Evolutionary conservation across 2,888 invertebrate species (phyloP).

Genomic region (Acleris emargana): DNA sequence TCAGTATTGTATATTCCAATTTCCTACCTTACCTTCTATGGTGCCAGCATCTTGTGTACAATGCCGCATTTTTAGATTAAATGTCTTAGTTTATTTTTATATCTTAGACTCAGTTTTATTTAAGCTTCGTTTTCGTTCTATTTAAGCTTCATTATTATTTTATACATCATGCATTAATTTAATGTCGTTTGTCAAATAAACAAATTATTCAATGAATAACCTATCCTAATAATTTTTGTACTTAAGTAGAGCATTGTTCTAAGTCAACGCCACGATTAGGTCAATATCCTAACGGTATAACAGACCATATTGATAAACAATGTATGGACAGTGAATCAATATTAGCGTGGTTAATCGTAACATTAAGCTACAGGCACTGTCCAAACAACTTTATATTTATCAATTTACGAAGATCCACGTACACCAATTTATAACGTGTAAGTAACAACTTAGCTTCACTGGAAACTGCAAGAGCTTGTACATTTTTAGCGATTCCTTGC

Average conservation of each 20-base stretch:
- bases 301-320: conserved; percentile 50
- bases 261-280: conserved; percentile 3
- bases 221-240: no score
- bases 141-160: conserved; percentile 36
- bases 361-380: conserved; percentile 44
- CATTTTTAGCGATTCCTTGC: no score
- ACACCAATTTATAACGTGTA: background rate
- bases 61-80: no score
- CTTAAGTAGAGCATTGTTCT: background rate
- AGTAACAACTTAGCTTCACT: no score
- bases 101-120: no score
- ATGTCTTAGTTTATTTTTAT: no score
- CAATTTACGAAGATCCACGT: background rate
- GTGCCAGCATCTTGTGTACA: no score
- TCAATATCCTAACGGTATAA: conserved; percentile 44
- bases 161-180: no score
- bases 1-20: background rate
- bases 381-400: conserved; percentile 14
- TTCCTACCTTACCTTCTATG: conserved; percentile 24
- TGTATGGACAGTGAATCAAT: conserved; percentile 59
- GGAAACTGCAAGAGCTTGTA: no score
- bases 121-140: no score
- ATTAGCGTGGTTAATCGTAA: conserved; percentile 68
- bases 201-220: conserved; percentile 53
- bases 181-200: conserved; percentile 41